Evolutionary conservation across 2,888 invertebrate genomes (phyloP).

Genomic region (Callinectes sapidus): DNA sequence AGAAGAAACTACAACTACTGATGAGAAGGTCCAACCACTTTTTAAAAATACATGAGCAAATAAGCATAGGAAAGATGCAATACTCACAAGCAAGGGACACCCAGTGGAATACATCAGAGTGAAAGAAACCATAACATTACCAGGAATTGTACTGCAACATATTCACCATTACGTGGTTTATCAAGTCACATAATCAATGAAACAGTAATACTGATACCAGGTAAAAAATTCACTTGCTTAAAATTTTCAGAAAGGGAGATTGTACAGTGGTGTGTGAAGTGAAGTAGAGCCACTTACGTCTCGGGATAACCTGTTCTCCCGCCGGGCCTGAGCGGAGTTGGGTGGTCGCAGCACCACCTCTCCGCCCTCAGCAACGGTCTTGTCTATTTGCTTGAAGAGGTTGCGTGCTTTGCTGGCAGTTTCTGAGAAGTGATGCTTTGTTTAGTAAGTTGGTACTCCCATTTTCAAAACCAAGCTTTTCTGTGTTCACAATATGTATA

Average conservation of each 20-base stretch:
- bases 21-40: background rate
- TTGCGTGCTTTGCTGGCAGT: constrained; percentile 91
- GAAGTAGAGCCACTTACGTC: constrained; percentile 49
- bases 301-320: constrained; percentile 60
- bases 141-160: background rate
- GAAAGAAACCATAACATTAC: constrained; percentile 21
- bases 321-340: constrained; percentile 45
- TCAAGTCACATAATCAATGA: constrained; percentile 23
- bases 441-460: constrained; percentile 7
- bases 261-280: background rate
- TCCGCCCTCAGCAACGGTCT: constrained; percentile 78
- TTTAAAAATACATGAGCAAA: background rate
- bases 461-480: background rate
- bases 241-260: background rate
- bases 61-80: constrained; percentile 7
- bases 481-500: no score
- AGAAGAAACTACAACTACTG: background rate
- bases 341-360: constrained; percentile 57
- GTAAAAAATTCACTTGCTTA: background rate
- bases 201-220: background rate
- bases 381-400: constrained; percentile 90
- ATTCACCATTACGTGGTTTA: background rate
- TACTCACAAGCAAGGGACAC: constrained; percentile 4
- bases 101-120: background rate
- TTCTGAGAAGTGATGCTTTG: constrained; percentile 78